These are phyloP conservation scores for Drosophila stalkeri DNA, from an alignment of 2,888 invertebrate genomes.

Conservation along the genomic window DNA sequence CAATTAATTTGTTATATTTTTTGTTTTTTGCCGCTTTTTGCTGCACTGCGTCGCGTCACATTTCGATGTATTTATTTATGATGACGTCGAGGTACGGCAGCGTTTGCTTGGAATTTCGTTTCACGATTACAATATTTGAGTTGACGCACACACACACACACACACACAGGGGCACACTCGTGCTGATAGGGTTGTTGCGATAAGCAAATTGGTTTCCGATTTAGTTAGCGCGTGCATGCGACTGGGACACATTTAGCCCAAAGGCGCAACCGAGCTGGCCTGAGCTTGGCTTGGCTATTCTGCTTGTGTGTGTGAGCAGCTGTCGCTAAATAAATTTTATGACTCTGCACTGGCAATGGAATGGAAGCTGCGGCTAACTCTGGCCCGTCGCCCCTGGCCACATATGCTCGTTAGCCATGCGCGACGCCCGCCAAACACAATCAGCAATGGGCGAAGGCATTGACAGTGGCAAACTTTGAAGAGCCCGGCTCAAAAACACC, in stretches of 20 bases:
- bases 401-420: conserved; percentile 35
- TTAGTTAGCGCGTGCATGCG: conserved; percentile 53
- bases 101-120: conserved; percentile 22
- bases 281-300: neutral
- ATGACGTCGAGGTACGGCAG: conserved; percentile 27
- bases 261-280: conserved; percentile 31
- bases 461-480: conserved; percentile 37
- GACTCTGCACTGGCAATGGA: conserved; percentile 19
- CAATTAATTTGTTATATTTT: conserved; percentile 57
- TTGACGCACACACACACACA: conserved; percentile 22
- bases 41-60: conserved; percentile 62
- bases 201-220: conserved; percentile 75
- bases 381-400: neutral
- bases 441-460: conserved; percentile 2
- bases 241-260: conserved; percentile 47
- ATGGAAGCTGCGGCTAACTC: conserved; percentile 11
- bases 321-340: conserved; percentile 54
- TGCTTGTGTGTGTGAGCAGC: conserved; percentile 26
- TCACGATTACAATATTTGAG: conserved; percentile 49
- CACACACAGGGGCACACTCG: neutral
- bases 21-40: conserved; percentile 14
- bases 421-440: conserved; percentile 17
- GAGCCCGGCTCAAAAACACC: conserved; percentile 48
- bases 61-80: conserved; percentile 39
- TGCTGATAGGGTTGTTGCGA: conserved; percentile 38